Base-by-base conservation (phyloP, 2,113 vertebrate species). In the Puntigrus tetrazona region DNA sequence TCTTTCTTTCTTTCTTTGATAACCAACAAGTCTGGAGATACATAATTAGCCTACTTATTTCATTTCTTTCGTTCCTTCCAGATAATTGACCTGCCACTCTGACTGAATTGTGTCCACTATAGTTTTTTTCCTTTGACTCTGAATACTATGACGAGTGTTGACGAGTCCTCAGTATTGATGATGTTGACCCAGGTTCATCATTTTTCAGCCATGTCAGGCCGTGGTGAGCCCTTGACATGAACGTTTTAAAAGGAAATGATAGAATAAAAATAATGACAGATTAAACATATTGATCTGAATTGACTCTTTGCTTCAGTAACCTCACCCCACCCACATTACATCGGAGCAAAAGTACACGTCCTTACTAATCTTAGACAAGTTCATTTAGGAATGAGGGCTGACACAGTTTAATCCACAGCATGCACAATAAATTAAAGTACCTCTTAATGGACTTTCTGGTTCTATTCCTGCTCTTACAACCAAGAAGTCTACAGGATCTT, bases 201-300 rank as follows among this genome's bases (percentile, higher is more conserved):
- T 97, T 94, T 88, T 95, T 98, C 2, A 95, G 47, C 96, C 96
- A 97, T 77, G 38, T 92, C 89, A 0, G 94, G 94, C 72, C 88
- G 86, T 31, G 96, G 96, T 77, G 93, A 92, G 31, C 65, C 18
- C 31, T 69, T 22, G 34, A 22, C 18, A 69, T 69, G 16, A 65
- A 34, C 61, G 34, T 18, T 69, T 36, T 22, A 8, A 69, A 69
- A 69, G 3, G 8, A 69, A 36, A 69, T 36, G 1, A 69, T 22
- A 22, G 4, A 69, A 34, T 36, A 20, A 69, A 69, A 36, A 36
- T 36, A 8, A 2, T 69, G 18, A 36, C 8, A 3, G 31, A 36
- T 36, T 69, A 69, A 36, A 69, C 4, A 36, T 9, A 36, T 34
- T 67, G 3, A 67, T 14, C 29, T 34, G 29, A 67, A 34, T 3